Evolutionary conservation across 2,888 invertebrate genomes (phyloP).

Genomic region (Drosophila bunnanda): DNA sequence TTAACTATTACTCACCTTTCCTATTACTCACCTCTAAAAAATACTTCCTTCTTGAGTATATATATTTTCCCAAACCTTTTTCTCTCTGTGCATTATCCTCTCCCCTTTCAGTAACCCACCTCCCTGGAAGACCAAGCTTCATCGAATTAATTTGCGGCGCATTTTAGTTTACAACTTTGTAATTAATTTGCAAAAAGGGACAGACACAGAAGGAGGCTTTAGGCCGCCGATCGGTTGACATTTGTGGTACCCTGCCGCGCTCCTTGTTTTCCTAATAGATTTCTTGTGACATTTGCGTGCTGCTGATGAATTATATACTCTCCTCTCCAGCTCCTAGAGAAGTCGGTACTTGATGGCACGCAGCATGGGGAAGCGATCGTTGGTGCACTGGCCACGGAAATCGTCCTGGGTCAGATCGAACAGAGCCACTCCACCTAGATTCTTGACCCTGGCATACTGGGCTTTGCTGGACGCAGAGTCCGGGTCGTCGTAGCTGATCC

Average conservation of each 20-base stretch:
- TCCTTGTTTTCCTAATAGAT: not conserved
- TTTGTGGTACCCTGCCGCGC: conserved; percentile 26
- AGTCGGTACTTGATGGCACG: conserved; percentile 90
- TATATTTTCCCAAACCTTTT: not conserved
- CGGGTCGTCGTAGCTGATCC: conserved; percentile 93
- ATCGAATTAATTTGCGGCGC: conserved; percentile 77
- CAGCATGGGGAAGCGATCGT: conserved; percentile 92
- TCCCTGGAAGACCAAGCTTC: conserved; percentile 14
- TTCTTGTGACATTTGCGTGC: conserved; percentile 38
- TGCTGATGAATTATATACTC: conserved; percentile 26
- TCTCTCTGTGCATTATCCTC: not conserved
- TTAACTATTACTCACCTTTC: not conserved
- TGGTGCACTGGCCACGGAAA: conserved; percentile 92
- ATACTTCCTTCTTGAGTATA: not conserved
- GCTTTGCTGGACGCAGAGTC: conserved; percentile 93
- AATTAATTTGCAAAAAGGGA: conserved; percentile 77
- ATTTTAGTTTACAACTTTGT: conserved; percentile 78
- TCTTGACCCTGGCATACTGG: conserved; percentile 89
- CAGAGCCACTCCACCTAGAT: conserved; percentile 91
- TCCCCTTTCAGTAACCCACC: not conserved
- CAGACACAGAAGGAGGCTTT: conserved; percentile 46
- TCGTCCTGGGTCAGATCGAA: conserved; percentile 92
- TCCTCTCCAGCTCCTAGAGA: conserved; percentile 42
- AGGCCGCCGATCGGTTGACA: conserved; percentile 44
- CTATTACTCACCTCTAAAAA: not conserved